Evolutionary conservation across 2,888 invertebrate species (phyloP).

Genomic region (Gisinianus flammeolus): DNA sequence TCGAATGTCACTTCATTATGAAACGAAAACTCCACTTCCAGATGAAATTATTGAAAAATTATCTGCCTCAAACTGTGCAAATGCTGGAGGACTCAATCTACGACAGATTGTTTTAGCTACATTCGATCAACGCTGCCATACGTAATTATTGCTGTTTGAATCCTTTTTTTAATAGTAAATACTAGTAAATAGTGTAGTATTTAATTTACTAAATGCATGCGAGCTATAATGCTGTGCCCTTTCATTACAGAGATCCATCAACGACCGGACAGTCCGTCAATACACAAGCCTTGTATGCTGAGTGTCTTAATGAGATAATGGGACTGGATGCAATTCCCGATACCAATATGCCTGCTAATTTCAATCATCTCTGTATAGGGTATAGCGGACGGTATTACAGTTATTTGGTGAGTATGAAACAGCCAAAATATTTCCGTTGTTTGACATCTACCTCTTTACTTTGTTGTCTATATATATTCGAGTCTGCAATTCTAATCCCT

Average conservation of each 20-base stretch:
- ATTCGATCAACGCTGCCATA: conserved; percentile 64
- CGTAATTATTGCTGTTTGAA: too few relatives aligned
- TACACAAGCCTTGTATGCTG: conserved; percentile 45
- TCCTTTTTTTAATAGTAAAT: too few relatives aligned
- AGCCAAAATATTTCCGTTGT: too few relatives aligned
- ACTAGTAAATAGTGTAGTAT: too few relatives aligned
- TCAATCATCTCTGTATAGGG: conserved; percentile 64
- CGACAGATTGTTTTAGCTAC: conserved; percentile 64
- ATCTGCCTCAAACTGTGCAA: conserved; percentile 62
- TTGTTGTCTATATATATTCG: too few relatives aligned
- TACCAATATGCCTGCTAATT: conserved; percentile 65
- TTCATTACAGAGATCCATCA: too few relatives aligned
- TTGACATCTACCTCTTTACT: too few relatives aligned
- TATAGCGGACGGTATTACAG: conserved; percentile 66
- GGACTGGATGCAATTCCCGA: conserved; percentile 62
- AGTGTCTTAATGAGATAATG: conserved; percentile 60
- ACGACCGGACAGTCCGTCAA: too few relatives aligned
- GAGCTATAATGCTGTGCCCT: too few relatives aligned
- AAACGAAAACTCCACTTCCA: conserved; percentile 61
- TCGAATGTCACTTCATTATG: conserved; percentile 64
- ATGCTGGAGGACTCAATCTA: conserved; percentile 64
- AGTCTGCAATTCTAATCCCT: too few relatives aligned
- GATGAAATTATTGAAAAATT: conserved; percentile 63
- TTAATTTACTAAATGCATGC: too few relatives aligned
- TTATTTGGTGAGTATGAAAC: conserved; percentile 64